Evolutionary conservation across 2,888 invertebrate species (phyloP).

Genomic region (Eledone cirrhosa): DNA sequence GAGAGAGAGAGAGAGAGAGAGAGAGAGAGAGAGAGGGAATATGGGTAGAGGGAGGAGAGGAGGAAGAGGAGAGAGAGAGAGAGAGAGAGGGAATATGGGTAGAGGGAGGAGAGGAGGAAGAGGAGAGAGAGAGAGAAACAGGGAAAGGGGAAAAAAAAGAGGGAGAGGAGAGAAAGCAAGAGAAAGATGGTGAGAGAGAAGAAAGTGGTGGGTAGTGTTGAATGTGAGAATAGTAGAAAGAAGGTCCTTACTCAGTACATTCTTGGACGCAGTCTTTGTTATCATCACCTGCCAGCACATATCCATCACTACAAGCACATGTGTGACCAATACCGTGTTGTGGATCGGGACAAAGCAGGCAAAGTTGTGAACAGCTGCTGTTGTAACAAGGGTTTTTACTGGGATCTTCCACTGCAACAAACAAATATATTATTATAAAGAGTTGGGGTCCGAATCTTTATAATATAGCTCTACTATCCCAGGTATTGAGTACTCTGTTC

Average conservation of each 20-base stretch:
- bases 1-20: too few species aligned
- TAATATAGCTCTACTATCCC: too few species aligned
- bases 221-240: too few species aligned
- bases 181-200: too few species aligned
- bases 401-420: conserved; percentile 35
- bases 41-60: neutral
- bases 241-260: conserved; percentile 71
- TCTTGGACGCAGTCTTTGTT: conserved; percentile 89
- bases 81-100: neutral
- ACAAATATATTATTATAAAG: conserved; percentile 34
- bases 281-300: conserved; percentile 74
- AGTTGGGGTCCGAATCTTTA: neutral
- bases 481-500: too few species aligned
- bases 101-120: neutral
- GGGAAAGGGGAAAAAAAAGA: too few species aligned
- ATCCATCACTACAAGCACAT: conserved; percentile 97
- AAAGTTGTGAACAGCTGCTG: conserved; percentile 82
- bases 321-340: conserved; percentile 68
- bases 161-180: too few species aligned
- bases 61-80: neutral
- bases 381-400: conserved; percentile 72
- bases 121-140: neutral
- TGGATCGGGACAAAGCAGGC: conserved; percentile 76
- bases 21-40: too few species aligned
- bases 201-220: too few species aligned